Evolutionary conservation across 2,113 vertebrate species (phyloP).

Genomic region (Ploceus nigricollis): DNA sequence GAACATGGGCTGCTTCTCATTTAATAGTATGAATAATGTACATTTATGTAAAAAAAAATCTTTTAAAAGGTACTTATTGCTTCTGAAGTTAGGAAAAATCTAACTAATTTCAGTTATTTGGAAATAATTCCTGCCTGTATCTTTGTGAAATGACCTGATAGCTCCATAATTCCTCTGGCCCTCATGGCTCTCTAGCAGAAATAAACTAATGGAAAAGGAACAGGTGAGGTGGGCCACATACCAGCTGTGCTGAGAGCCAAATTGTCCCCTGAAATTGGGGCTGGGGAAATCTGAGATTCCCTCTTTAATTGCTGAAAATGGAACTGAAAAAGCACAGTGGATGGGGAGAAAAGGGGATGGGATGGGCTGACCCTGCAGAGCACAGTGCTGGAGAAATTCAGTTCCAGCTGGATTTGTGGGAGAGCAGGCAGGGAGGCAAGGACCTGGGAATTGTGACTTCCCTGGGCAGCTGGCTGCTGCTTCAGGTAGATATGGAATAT

Average conservation of each 20-base stretch:
- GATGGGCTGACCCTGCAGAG: neutral
- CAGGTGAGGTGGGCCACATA: neutral
- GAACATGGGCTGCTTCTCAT: neutral
- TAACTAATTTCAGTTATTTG: neutral
- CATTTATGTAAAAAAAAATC: neutral
- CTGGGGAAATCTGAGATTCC: neutral
- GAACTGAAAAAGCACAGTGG: neutral
- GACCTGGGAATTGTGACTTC: neutral
- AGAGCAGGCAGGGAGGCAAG: neutral
- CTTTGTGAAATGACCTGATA: neutral
- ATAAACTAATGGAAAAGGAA: neutral
- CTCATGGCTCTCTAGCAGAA: neutral
- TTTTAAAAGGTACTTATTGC: neutral
- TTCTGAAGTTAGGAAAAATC: neutral
- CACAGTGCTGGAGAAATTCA: neutral
- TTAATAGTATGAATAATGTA: neutral
- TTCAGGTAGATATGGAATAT: accelerated
- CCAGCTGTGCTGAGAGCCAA: neutral
- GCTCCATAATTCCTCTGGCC: neutral
- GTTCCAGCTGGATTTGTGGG: neutral
- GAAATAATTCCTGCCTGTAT: neutral
- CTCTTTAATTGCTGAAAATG: neutral
- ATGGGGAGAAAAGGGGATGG: neutral
- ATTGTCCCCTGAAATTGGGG: neutral
- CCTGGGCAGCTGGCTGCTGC: neutral